phyloP scores from a whole-genome alignment of 2,888 invertebrate species.

The Dryadula phaetusa region DNA sequence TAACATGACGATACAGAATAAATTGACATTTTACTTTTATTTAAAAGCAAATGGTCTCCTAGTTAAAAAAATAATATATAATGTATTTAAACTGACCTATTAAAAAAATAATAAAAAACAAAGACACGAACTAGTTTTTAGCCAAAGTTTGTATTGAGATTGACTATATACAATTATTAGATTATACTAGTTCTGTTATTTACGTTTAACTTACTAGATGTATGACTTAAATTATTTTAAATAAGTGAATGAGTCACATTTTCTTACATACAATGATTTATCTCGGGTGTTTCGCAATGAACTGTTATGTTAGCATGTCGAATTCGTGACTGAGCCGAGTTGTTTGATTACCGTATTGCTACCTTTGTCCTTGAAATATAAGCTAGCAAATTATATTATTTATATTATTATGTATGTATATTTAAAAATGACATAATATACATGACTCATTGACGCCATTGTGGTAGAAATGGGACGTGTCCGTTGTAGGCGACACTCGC shows the following conservation, averaged over 20 bases:
- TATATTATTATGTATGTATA: background rate
- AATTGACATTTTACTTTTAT: too few species aligned
- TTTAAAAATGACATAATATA: slow-evolving; percentile 5
- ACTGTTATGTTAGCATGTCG: slow-evolving; percentile 6
- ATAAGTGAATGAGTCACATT: slow-evolving; percentile 3
- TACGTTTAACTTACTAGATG: too few species aligned
- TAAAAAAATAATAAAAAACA: too few species aligned
- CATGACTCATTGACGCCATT: background rate
- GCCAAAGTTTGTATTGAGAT: too few species aligned
- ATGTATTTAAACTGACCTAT: too few species aligned
- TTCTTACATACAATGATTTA: background rate
- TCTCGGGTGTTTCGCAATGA: slow-evolving; percentile 2
- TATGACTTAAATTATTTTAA: too few species aligned
- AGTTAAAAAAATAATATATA: too few species aligned
- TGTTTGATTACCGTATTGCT: slow-evolving; percentile 1
- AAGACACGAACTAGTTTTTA: too few species aligned
- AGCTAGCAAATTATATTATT: background rate
- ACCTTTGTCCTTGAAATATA: slow-evolving; percentile 6
- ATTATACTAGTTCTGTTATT: too few species aligned
- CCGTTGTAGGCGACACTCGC: background rate
- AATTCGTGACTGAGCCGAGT: slow-evolving; percentile 15
- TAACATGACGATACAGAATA: too few species aligned
- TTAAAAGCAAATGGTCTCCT: too few species aligned
- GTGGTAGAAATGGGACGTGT: background rate
- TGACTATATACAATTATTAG: too few species aligned